Conservation (phyloP, 2,888 invertebrate species). For the Rhagonycha fulva region DNA sequence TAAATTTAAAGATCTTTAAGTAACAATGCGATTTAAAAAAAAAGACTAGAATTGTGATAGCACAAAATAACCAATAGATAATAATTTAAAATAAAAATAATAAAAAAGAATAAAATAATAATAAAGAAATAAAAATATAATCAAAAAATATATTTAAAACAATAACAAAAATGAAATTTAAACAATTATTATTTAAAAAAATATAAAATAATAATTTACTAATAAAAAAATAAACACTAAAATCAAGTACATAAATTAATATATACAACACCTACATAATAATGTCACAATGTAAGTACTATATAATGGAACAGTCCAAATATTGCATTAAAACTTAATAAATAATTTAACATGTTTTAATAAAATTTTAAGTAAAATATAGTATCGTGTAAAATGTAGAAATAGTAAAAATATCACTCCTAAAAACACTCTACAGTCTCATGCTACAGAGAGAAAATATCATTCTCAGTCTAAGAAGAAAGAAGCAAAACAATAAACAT, state of each 20-base stretch:
- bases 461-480: constrained; percentile 31
- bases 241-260: constrained; percentile 9
- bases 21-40: too few species aligned
- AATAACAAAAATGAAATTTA: constrained; percentile 1
- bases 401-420: constrained; percentile 27
- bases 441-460: constrained; percentile 28
- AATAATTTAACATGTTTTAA: constrained; percentile 1
- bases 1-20: too few species aligned
- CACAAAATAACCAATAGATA: background rate
- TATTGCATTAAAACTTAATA: constrained; percentile 2
- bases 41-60: too few species aligned
- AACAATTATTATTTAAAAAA: constrained; percentile 2
- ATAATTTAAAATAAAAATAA: background rate
- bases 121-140: background rate
- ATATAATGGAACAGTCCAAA: constrained; percentile 1
- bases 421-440: constrained; percentile 25
- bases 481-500: constrained; percentile 24
- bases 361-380: constrained; percentile 1
- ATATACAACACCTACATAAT: background rate
- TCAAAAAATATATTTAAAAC: background rate
- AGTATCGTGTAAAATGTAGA: constrained; percentile 23
- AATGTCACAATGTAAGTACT: constrained; percentile 7
- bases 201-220: background rate
- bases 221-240: constrained; percentile 10
- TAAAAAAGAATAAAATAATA: background rate